Conservation (phyloP, 2,113 vertebrate species). For the Cyanoramphus novaezelandiae region DNA sequence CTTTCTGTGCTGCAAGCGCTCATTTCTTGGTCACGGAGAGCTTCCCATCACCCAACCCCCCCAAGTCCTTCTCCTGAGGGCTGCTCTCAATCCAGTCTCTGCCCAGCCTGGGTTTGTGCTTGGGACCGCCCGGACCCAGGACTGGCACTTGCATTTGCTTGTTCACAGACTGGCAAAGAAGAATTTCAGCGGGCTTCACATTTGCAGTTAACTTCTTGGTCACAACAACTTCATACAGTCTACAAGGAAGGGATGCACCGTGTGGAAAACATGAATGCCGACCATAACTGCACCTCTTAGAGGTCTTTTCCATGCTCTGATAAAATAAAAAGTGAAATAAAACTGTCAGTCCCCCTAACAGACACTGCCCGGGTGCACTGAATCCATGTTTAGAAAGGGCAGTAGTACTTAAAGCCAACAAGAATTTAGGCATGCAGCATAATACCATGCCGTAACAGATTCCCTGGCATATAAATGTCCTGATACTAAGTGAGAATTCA, state of each 20-base stretch:
- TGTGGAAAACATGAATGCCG: background rate
- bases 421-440: background rate
- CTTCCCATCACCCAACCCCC: background rate
- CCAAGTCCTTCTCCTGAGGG: background rate
- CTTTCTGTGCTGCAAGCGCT: too few relatives aligned
- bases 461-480: background rate
- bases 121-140: background rate
- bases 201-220: background rate
- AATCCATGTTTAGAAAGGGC: background rate
- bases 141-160: background rate
- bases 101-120: background rate
- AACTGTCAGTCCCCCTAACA: background rate
- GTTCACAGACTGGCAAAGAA: background rate
- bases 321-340: background rate
- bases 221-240: accelerated
- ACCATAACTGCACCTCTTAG: background rate
- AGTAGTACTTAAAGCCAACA: background rate
- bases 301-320: background rate
- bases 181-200: background rate
- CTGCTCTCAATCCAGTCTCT: background rate
- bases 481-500: background rate
- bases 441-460: accelerated
- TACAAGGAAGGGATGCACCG: background rate
- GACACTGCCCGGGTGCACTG: background rate
- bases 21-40: background rate